Evolutionary conservation across 1,140 invertebrate species (phyloP).

Genomic region (Bactericera cockerelli): DNA sequence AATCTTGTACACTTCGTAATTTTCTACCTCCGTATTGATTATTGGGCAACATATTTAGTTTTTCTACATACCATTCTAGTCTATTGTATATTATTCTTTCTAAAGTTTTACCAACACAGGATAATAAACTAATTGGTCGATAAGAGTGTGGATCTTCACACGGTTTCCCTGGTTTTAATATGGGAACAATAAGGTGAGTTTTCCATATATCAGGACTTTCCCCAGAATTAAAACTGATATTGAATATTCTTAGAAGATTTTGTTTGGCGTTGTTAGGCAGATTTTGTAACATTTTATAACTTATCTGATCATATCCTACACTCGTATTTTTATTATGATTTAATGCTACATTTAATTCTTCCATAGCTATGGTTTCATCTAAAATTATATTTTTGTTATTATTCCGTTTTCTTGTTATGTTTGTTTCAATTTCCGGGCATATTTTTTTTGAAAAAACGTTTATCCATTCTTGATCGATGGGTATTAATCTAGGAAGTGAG

Average conservation of each 20-base stretch:
- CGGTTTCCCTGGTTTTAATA: not conserved
- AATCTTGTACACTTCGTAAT: not conserved
- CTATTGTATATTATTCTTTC: not conserved
- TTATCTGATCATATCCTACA: not conserved
- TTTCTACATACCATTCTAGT: not conserved
- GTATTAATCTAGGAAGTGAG: not conserved
- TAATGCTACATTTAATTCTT: not conserved
- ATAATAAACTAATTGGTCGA: not conserved
- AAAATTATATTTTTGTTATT: not conserved
- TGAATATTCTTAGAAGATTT: not conserved
- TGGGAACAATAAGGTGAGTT: not conserved
- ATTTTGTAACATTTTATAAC: not conserved
- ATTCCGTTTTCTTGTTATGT: not conserved
- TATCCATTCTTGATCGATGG: not conserved
- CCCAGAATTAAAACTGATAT: not conserved
- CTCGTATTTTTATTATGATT: not conserved
- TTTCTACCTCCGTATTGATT: not conserved
- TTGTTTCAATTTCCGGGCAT: not conserved
- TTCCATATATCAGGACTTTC: not conserved
- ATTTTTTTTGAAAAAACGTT: not conserved
- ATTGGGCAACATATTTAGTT: not conserved
- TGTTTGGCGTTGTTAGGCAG: not conserved
- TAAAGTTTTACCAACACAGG: not conserved
- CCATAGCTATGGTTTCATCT: not conserved
- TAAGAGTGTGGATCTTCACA: not conserved